These are phyloP conservation scores for Cepphus grylle DNA, from an alignment of 2,113 vertebrate genomes.

Conservation along the genomic window DNA sequence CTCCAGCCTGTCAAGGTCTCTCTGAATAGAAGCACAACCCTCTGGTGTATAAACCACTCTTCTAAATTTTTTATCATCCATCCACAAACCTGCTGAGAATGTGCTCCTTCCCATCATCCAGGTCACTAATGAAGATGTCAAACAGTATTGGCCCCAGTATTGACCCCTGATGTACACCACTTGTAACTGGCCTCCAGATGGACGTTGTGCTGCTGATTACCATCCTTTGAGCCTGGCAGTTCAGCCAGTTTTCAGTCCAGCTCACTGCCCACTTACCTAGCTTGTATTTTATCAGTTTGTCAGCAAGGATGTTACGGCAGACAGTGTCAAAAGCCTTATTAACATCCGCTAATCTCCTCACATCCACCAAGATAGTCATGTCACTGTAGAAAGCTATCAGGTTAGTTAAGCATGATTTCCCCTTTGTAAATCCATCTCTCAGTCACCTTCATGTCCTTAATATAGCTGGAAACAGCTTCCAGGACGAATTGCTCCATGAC, in stretches of 20 bases:
- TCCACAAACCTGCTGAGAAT: not conserved
- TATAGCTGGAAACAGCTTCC: not conserved
- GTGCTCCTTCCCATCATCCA: not conserved
- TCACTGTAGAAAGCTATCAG: not conserved
- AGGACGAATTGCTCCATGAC: not conserved
- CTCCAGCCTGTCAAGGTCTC: not conserved
- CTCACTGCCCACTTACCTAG: not conserved
- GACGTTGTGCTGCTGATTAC: not conserved
- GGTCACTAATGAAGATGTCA: not conserved
- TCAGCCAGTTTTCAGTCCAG: not conserved
- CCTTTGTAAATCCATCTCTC: not conserved
- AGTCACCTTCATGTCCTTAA: not conserved
- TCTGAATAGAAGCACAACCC: not conserved
- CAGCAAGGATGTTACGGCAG: not conserved
- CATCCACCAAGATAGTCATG: not conserved
- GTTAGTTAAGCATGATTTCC: not conserved
- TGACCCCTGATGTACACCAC: not conserved
- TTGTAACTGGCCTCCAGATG: not conserved
- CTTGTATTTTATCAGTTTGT: not conserved
- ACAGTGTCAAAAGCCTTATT: not conserved
- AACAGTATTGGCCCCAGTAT: not conserved
- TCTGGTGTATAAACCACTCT: not conserved
- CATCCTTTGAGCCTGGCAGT: not conserved
- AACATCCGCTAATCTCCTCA: not conserved
- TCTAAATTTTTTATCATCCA: not conserved